Conservation (phyloP, 2,888 invertebrate species). For the Ferrisia virgata region DNA sequence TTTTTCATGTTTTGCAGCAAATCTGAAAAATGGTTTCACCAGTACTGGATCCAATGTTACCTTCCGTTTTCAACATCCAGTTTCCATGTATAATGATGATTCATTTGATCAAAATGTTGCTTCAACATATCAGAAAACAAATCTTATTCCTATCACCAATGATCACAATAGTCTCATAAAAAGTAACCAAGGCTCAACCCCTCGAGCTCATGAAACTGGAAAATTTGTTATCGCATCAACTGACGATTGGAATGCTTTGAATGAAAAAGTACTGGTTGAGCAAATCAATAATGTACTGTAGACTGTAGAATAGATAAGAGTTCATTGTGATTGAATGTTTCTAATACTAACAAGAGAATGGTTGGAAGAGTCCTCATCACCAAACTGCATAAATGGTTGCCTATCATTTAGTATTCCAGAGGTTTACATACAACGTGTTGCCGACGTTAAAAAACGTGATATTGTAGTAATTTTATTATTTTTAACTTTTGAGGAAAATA, state of each 20-base stretch:
- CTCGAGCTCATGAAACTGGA: background rate
- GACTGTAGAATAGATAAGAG: too few species aligned
- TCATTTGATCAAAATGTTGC: background rate
- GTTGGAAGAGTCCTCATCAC: too few species aligned
- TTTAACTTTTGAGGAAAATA: too few species aligned
- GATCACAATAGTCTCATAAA: background rate
- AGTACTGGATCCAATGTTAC: constrained; percentile 40
- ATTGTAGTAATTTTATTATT: too few species aligned
- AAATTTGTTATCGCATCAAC: constrained; percentile 31
- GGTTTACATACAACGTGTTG: too few species aligned
- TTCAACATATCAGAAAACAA: background rate
- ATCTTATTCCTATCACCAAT: background rate
- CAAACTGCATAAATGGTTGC: too few species aligned
- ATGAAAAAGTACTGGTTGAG: constrained; percentile 47
- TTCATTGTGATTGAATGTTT: too few species aligned
- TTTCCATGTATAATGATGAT: constrained; percentile 42
- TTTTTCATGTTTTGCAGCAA: too few species aligned
- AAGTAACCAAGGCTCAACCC: background rate
- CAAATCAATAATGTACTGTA: too few species aligned
- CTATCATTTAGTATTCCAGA: too few species aligned
- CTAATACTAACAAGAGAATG: too few species aligned
- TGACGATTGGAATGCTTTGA: constrained; percentile 38
- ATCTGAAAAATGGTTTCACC: constrained; percentile 24
- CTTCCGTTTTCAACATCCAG: constrained; percentile 43
- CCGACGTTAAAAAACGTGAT: too few species aligned